Base-by-base conservation (phyloP, 2,113 vertebrate genomes). In the Elgaria multicarinata region DNA sequence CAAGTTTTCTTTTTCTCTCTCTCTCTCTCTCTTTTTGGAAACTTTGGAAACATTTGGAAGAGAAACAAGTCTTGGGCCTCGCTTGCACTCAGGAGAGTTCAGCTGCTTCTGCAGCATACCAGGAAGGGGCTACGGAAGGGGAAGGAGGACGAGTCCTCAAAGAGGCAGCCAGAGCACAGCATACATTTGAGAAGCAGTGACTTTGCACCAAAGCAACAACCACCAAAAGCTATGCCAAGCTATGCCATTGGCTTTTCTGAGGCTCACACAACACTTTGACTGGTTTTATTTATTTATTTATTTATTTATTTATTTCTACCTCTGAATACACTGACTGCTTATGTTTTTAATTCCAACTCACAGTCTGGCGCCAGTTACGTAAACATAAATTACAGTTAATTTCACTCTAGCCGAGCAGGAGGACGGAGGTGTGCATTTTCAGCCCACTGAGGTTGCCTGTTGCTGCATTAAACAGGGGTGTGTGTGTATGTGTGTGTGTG, bases 381-480 rank as follows among this genome's bases (percentile, higher is more conserved):
- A 76, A 87, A 87, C 58, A 77, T 78, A 87, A 75, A 66, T 67
- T 79, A 46, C 24, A 64, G 55, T n/a, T 75, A 76, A 85, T 85
- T 85, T 85, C n/a, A 53, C 33, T 72, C 71, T 44, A 28, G n/a
- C n/a, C 53, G 3, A 79, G 31, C 46, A 33, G 77, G 46, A 33
- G 77, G 46, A 50, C 28, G 14, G 46, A 64, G 39, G 74, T 87
- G 74, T 36, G 84, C 74, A 77, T 76, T 62, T 64, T 86, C 71
- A 76, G 13, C 16, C 58, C 39, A 44, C 53, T 86, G 46, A 76
- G 53, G 36, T 9, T 76, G 6, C 36, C 16, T 44, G 55, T 9
- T 26, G 4, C 28, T 53, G 77, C 46, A 7, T 79, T 44, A 76
- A 72, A 44, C 39, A 76, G 75, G 75, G 44, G 42, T 46, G 42